Conservation (phyloP, 1,140 invertebrate species). For the Sminthurides bifidus region DNA sequence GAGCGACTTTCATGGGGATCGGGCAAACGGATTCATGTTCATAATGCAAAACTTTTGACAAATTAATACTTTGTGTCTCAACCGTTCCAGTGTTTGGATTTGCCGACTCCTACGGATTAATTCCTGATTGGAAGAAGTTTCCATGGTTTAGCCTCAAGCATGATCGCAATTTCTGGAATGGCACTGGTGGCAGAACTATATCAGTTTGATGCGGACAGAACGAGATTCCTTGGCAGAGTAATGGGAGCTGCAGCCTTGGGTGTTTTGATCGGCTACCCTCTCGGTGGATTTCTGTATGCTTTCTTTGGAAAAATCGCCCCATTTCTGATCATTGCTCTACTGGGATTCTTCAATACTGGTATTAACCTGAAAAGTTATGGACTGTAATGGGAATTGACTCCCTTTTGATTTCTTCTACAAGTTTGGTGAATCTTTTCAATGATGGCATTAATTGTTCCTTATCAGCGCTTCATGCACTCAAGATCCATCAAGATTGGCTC, state of each 20-base stretch:
- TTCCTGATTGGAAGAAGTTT: slow-evolving; percentile 67
- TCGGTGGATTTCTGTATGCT: slow-evolving; percentile 62
- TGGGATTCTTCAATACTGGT: slow-evolving; percentile 44
- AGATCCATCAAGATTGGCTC: background rate
- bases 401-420: no score
- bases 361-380: no score
- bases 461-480: background rate
- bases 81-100: slow-evolving; percentile 61
- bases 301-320: slow-evolving; percentile 59
- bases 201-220: slow-evolving; percentile 47
- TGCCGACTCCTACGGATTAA: slow-evolving; percentile 57
- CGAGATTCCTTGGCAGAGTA: slow-evolving; percentile 59
- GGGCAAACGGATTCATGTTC: background rate
- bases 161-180: slow-evolving; percentile 53
- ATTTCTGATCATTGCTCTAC: slow-evolving; percentile 52
- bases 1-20: background rate
- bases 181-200: slow-evolving; percentile 44
- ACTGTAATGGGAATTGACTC: no score
- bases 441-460: background rate
- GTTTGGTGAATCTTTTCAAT: no score
- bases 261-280: slow-evolving; percentile 64
- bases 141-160: slow-evolving; percentile 75
- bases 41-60: slow-evolving; percentile 4
- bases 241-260: slow-evolving; percentile 67
- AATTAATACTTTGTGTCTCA: slow-evolving; percentile 11